Conservation (phyloP, 2,113 vertebrate species). For the Hiodon alosoides region DNA sequence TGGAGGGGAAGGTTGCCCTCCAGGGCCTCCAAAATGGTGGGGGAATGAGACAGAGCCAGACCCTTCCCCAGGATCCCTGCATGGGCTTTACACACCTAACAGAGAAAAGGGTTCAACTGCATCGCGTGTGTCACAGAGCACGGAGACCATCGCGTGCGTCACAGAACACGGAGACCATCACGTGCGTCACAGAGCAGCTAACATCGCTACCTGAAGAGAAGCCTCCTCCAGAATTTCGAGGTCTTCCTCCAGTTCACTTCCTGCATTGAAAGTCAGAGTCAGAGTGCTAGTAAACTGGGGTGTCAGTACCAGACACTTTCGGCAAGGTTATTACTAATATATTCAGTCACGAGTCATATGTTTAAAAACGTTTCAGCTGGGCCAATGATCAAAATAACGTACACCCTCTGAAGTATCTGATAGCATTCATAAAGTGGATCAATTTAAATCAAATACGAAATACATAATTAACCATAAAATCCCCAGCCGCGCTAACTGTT, state of each 20-base stretch:
- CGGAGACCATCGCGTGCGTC: not conserved
- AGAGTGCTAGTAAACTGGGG: too few species aligned
- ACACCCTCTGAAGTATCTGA: too few species aligned
- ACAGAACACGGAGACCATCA: too few species aligned
- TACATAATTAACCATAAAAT: too few species aligned
- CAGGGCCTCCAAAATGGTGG: constrained; percentile 90
- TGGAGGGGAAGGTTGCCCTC: constrained; percentile 93
- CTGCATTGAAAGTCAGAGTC: constrained; percentile 58
- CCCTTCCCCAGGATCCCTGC: constrained; percentile 94
- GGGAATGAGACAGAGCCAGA: constrained; percentile 89
- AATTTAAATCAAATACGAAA: too few species aligned
- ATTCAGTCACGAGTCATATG: too few species aligned
- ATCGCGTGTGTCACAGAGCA: not conserved
- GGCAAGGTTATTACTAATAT: too few species aligned
- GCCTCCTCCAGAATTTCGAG: constrained; percentile 98
- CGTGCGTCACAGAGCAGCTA: not conserved
- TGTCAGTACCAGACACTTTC: too few species aligned
- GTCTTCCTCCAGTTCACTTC: constrained; percentile 93
- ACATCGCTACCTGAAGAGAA: constrained; percentile 86
- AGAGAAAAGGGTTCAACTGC: not conserved
- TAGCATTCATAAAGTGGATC: too few species aligned
- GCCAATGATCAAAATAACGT: too few species aligned
- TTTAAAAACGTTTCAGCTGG: too few species aligned
- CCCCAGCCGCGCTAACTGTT: too few species aligned
- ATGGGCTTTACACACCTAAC: constrained; percentile 89